Evolutionary conservation across 2,797 vertebrate genomes (phyloP), one percentile per base, ranked within the genome.

Genomic region (Myoxocephalus aenaeus): DNA sequence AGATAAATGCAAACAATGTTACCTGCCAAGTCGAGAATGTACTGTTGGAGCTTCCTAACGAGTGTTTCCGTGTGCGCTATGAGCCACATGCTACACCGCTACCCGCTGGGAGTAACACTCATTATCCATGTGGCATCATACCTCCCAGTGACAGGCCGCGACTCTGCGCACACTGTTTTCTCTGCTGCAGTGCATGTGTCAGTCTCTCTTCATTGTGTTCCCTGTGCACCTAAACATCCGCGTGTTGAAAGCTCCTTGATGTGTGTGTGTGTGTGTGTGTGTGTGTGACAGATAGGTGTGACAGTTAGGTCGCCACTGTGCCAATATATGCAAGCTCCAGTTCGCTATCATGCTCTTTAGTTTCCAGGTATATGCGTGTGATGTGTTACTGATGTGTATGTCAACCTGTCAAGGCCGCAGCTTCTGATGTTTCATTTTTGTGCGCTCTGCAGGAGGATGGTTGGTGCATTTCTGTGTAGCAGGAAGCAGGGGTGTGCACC

Each of bases 41-140:
- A 74, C 76, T 22, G 79, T 70, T 2, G 40, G 68, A 78, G 87
- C 68, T 77, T 82, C 80, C 80, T 90, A 92, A 89, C 88, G 44
- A 93, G 86, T 84, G 89, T 82, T 66, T 83, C 67, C 69, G 74
- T 44, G 71, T 79, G 77, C 11, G 42, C 80, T 79, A 67, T 29
- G 84, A 89, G 78, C 87, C 86, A 73, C 91, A 87, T 83, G 87
- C 86, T 86, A 85, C 77, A 77, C 80, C 56, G 81, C 84, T 81
- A 82, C 90, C 86, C 91, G 88, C 90, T 86, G 91, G 79, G 87
- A 89, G 83, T 76, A 79, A 85, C 89, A 79, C 90, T 93, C 90
- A 91, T 92, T 93, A 91, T 90, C 90, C 66, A 63, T 70, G 87
- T 83, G 86, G 82, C 87, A 85, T 89, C 84, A 46, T 71, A 87